phyloP scores from a whole-genome alignment of 35 echinoderm and acorn worm genomes.

The Ptychodera flava region DNA sequence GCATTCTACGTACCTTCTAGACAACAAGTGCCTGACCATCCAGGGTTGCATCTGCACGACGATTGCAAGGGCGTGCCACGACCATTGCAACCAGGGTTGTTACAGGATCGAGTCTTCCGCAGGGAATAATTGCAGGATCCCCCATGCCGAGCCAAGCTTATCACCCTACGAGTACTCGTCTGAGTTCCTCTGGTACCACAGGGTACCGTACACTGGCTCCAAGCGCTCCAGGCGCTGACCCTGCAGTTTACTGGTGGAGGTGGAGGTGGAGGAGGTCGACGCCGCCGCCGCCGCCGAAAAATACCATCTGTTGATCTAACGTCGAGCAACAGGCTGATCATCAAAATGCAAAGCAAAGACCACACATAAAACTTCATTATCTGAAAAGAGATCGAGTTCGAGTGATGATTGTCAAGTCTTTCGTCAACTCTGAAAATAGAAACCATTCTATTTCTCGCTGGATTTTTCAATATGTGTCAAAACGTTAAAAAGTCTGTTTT shows the following conservation, averaged over 20 bases:
- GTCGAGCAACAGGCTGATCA: too few relatives aligned
- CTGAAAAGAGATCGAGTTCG: too few relatives aligned
- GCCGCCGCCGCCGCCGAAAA: neutral
- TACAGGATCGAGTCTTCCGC: neutral
- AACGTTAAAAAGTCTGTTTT: too few relatives aligned
- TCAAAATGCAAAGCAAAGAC: too few relatives aligned
- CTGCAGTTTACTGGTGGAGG: neutral
- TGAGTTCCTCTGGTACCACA: neutral
- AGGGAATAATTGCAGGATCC: neutral
- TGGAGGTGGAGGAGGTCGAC: neutral
- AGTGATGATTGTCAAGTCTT: too few relatives aligned
- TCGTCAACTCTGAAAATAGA: too few relatives aligned
- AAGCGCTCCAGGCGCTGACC: neutral
- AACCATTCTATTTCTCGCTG: too few relatives aligned
- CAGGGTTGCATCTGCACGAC: neutral
- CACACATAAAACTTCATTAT: too few relatives aligned
- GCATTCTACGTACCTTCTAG: neutral
- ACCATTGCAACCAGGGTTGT: neutral
- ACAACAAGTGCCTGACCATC: neutral
- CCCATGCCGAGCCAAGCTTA: neutral
- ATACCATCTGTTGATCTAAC: neutral
- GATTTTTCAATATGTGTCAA: too few relatives aligned
- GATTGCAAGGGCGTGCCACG: neutral
- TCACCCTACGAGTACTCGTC: neutral
- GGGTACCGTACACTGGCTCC: neutral